Evolutionary conservation across 2,113 vertebrate species (phyloP).

Genomic region (Tricholaema leucomelas): DNA sequence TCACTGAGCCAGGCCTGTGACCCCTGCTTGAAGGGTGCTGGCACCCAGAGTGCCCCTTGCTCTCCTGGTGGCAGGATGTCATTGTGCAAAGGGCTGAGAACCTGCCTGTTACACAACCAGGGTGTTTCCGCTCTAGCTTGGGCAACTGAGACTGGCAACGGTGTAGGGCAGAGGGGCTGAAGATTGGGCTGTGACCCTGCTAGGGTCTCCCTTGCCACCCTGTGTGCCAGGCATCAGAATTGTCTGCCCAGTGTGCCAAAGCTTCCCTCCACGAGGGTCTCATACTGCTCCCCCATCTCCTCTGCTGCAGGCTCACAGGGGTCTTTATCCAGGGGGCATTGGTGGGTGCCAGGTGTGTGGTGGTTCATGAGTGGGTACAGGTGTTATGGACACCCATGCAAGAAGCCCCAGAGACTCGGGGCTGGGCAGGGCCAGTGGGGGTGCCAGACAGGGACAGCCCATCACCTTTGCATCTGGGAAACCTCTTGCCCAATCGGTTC

Average conservation of each 20-base stretch:
- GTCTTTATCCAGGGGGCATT: not conserved
- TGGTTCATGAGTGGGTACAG: fast-evolving
- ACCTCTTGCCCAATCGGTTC: conserved; percentile 4
- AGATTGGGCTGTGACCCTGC: not conserved
- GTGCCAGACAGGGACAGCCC: not conserved
- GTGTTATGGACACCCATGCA: fast-evolving
- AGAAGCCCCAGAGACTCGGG: not conserved
- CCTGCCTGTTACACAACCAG: conserved; percentile 28
- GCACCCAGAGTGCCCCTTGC: fast-evolving
- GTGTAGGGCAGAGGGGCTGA: not conserved
- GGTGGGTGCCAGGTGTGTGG: not conserved
- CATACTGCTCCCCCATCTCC: not conserved
- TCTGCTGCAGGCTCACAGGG: not conserved
- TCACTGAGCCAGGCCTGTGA: not conserved
- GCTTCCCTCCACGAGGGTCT: not conserved
- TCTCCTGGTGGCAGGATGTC: not conserved
- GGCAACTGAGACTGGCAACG: not conserved
- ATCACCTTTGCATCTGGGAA: not conserved
- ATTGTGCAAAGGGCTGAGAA: conserved; percentile 48
- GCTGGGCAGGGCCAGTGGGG: not conserved
- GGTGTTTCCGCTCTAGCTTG: not conserved
- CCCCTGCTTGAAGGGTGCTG: not conserved
- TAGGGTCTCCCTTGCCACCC: not conserved
- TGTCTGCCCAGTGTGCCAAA: not conserved
- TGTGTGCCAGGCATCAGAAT: not conserved